Evolutionary conservation across 2,797 vertebrate genomes (phyloP).

Genomic region (Myiotriccus ornatus): DNA sequence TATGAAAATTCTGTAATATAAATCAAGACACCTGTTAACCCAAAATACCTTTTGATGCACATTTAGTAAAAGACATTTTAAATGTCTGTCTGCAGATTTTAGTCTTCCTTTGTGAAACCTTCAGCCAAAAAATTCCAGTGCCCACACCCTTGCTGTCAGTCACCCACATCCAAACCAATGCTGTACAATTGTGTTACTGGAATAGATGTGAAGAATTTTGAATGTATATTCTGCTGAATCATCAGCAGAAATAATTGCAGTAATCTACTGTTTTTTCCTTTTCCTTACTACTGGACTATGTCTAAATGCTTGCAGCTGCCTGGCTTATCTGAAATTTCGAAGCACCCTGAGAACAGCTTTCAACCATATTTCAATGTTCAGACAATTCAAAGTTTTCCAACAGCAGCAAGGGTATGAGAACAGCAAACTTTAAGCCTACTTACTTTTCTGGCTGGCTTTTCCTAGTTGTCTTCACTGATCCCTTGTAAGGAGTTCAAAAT

Average conservation of each 20-base stretch:
- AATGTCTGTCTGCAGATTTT: neutral
- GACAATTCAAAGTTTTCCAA: neutral
- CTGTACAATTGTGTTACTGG: neutral
- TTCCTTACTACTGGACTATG: neutral
- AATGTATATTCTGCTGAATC: neutral
- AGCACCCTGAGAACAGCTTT: neutral
- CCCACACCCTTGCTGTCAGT: neutral
- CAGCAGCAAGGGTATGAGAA: neutral
- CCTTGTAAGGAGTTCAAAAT: neutral
- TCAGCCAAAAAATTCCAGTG: neutral
- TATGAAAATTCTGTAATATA: neutral
- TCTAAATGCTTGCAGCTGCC: neutral
- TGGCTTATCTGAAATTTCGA: neutral
- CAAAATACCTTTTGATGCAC: neutral
- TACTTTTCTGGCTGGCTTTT: neutral
- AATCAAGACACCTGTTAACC: neutral
- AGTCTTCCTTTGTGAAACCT: neutral
- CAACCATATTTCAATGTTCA: neutral
- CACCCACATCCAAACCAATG: neutral
- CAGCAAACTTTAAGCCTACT: neutral
- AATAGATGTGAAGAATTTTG: neutral
- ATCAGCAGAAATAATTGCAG: neutral
- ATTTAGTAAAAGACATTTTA: neutral
- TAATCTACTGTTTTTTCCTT: neutral
- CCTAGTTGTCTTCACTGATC: neutral